Evolutionary conservation across 1,140 invertebrate genomes (phyloP), one percentile per base, ranked within the genome.

Genomic region (Lethocerus indicus): DNA sequence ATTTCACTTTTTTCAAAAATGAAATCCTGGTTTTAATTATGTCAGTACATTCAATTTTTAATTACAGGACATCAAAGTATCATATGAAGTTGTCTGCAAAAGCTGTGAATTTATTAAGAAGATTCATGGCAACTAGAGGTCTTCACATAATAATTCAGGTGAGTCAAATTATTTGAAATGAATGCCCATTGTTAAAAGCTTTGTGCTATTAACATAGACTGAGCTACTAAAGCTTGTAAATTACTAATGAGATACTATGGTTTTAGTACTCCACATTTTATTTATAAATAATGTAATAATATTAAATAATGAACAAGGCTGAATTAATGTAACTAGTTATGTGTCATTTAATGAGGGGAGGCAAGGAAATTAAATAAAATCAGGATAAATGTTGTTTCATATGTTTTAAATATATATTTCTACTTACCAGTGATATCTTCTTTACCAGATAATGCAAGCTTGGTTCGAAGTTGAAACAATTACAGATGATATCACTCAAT

Each of bases 61-160:
- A 9, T 49, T 56, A 16, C 43, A 57, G 58, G 37, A 55, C 55
- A 14, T 51, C 47, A 12, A 59, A 59, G 46, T 58, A 52, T 43
- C 50, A 54, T 46, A 36, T 57, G 13, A 54, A 43, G 16, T 25
- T 60, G 23, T 55, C 56, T 12, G n/a, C 57, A 12, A 16, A 26
- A 13, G 44, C 55, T 9, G 35, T 58, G 36, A 41, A 46, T 12
- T 25, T 43, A 1, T 47, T 60, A 24, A 55, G 55, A 47, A 57
- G 54, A 26, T 58, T 56, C 48, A 45, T 60, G 12, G 37, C 56
- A 18, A 29, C 48, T 5, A 54, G 56, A 39, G 55, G 50, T 16
- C 56, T 55, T 28, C 27, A 52, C 27, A 39, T 58, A 44, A 37
- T 59, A 24, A 39, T 59, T 25, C 55, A 56, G 43, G 57, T 59